Evolutionary conservation across 2,797 vertebrate genomes (phyloP), one percentile per base, ranked within the genome.

Genomic region (Neostethus bicornis): DNA sequence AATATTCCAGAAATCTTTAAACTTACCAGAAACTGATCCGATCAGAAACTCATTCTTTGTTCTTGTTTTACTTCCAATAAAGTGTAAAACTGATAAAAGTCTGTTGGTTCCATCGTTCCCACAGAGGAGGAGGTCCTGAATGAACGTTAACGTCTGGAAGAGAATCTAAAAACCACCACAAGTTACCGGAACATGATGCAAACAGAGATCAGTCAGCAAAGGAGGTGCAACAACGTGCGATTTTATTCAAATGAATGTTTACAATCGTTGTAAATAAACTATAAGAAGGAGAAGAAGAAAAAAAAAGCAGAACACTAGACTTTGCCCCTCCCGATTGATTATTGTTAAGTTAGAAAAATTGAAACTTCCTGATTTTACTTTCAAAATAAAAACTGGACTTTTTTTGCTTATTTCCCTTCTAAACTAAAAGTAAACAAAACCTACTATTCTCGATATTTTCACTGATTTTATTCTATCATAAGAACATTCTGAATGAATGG

Each of bases 381-480:
- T 1, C 71, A 83, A 66, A 81, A 58, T 82, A 82, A 78, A 76
- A 53, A 9, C 1, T 3, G 9, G 0, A n/a, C n/a, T n/a, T n/a
- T n/a, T n/a, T n/a, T n/a, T n/a, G n/a, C n/a, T n/a, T n/a, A n/a
- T n/a, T n/a, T n/a, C n/a, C n/a, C n/a, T n/a, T n/a, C n/a, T n/a
- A n/a, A n/a, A n/a, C n/a, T n/a, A n/a, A n/a, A n/a, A n/a, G n/a
- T n/a, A n/a, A n/a, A n/a, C n/a, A n/a, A n/a, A n/a, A n/a, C n/a
- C n/a, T n/a, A n/a, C n/a, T n/a, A n/a, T n/a, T n/a, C n/a, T n/a
- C n/a, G n/a, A n/a, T n/a, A n/a, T n/a, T n/a, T n/a, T n/a, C n/a
- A n/a, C n/a, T n/a, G n/a, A n/a, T n/a, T n/a, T n/a, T n/a, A n/a
- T n/a, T n/a, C n/a, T n/a, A n/a, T n/a, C n/a, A n/a, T n/a, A n/a